Base-by-base conservation (phyloP, 2,797 vertebrate genomes). In the Smutsia temminckii region DNA sequence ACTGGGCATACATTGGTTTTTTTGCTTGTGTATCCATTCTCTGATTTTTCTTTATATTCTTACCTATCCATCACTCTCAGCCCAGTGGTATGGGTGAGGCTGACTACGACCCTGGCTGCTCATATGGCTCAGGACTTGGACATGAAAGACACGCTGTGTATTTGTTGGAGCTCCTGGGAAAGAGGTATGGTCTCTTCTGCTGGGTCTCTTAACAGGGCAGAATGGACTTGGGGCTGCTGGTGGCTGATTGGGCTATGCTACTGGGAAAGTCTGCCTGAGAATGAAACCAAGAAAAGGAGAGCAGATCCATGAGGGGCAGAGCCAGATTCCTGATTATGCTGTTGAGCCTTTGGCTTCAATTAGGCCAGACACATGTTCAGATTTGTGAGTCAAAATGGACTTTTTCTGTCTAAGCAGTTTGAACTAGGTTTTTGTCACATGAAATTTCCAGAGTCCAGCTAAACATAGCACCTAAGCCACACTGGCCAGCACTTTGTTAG, bases 301-400 rank as follows among this genome's bases (percentile, higher is more conserved):
- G 18, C 8, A 37, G 11, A 55, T 78, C 53, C 2, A 34, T 59
- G 72, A 78, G 51, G 29, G 79, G 4, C 23, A 66, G 46, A 46
- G 57, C 25, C n/a, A 83, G 72, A 79, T 79, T 93, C 42, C 59
- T 78, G 51, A 89, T 42, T 37, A n/a, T 11, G 1, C 0, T 77
- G 27, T 55, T 84, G 64, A 64, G 34, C 5, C 46, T 96, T 74
- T 75, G 64, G 27, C 46, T 14, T 3, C 8, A 57, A 10, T 87
- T 18, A 84, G 46, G 8, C 16, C 32, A 63, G 53, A 90, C 12
- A 34, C 29, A 66, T 11, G 59, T n/a, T 80, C 37, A 84, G 49
- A 25, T 92, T 88, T 94, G 42, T 72, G 78, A 85, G 13, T 85
- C 81, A 81, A 63, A 88, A 55, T 55, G 34, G 57, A 83, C 18